Percentiles rank a stretch among this genome's conserved stretches.
These are phyloP conservation scores for Gasterosteus aculeatus DNA, from an alignment of 2,113 vertebrate genomes.

Conservation along the genomic window DNA sequence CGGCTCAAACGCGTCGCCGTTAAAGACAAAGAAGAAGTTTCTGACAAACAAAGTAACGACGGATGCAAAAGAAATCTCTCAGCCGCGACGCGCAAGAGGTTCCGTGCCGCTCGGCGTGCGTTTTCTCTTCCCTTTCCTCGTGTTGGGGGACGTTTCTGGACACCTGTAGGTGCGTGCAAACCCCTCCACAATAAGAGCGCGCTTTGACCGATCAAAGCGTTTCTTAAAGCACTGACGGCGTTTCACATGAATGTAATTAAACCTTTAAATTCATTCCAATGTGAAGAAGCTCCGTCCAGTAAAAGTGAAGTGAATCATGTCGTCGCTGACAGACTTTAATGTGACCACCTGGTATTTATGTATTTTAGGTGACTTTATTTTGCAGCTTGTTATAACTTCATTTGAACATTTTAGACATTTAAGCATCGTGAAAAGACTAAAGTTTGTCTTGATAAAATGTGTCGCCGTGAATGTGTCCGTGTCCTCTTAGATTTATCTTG, in stretches of 20 bases:
- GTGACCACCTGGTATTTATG: no score
- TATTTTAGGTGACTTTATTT: neutral
- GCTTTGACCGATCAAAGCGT: no score
- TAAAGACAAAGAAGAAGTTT: neutral
- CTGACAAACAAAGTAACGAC: neutral
- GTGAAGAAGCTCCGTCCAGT: no score
- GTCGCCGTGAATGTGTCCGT: neutral
- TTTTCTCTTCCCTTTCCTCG: no score
- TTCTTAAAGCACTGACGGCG: no score
- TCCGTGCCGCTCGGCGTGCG: no score
- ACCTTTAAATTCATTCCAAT: neutral
- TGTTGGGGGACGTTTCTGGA: no score
- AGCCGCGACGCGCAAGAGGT: neutral
- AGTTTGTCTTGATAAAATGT: neutral
- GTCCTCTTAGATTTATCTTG: neutral
- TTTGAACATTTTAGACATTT: neutral
- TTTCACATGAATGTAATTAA: neutral
- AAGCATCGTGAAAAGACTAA: neutral
- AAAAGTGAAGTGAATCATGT: neutral
- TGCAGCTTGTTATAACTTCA: neutral
- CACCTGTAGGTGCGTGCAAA: neutral
- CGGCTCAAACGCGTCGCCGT: neutral
- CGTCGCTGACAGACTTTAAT: neutral
- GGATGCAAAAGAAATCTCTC: neutral
- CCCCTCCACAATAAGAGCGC: neutral